Percentiles rank a stretch among this genome's conserved stretches.
Conservation (phyloP, 2,113 vertebrate species). For the Paramormyrops kingsleyae region DNA sequence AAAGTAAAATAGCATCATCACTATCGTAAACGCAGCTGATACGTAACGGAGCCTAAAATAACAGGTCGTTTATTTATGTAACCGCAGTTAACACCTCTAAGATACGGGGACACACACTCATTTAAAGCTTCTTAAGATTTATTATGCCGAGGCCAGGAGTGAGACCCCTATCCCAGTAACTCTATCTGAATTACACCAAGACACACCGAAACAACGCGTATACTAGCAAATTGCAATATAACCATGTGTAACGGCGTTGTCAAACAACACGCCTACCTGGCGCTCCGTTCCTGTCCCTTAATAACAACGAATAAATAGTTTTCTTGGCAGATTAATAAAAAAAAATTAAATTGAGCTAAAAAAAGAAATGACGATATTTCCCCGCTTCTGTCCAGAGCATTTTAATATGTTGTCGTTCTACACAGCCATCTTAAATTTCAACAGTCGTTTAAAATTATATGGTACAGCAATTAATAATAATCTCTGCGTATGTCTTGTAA, state of each 20-base stretch:
- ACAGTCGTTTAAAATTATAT: not conserved
- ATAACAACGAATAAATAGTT: not conserved
- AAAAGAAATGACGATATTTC: not conserved
- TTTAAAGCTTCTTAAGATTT: slow-evolving; percentile 24
- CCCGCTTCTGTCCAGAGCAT: not conserved
- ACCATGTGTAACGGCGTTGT: not conserved
- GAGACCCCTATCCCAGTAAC: slow-evolving; percentile 12
- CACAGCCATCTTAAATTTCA: not conserved
- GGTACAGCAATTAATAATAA: not conserved
- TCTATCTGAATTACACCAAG: not conserved
- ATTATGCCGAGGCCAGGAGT: slow-evolving; percentile 17
- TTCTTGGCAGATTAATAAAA: not conserved
- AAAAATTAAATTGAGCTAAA: not conserved
- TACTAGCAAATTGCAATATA: not conserved
- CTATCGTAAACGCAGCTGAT: slow-evolving; percentile 48
- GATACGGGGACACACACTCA: slow-evolving; percentile 22
- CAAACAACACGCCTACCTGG: not conserved
- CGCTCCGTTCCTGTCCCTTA: not conserved
- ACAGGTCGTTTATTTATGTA: slow-evolving; percentile 57
- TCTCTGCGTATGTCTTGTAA: not conserved
- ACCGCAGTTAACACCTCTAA: slow-evolving; percentile 61
- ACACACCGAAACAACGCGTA: not conserved
- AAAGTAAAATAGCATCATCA: slow-evolving; percentile 54
- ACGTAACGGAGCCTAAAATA: slow-evolving; percentile 62
- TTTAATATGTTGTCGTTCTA: not conserved